A percentile compares a stretch with the other conserved stretches of the same genome.
Evolutionary conservation across 2,888 invertebrate species (phyloP).

Genomic region (Myopa testacea): DNA sequence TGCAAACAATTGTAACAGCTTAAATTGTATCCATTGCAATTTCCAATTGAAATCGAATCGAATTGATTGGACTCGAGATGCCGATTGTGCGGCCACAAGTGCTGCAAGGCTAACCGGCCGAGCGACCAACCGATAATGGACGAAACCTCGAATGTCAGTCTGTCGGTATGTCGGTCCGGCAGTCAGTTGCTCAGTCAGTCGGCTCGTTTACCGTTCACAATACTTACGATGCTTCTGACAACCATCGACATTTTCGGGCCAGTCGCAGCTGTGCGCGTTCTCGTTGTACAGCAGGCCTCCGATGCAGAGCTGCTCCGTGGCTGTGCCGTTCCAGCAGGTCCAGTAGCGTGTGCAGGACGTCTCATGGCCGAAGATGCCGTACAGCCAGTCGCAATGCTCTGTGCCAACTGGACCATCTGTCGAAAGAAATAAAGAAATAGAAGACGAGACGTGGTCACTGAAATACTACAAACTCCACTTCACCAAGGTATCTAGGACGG

Average conservation of each 20-base stretch:
- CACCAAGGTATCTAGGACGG: not conserved
- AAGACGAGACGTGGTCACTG: not conserved
- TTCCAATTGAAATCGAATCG: constrained; percentile 26
- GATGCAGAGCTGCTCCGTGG: constrained; percentile 91
- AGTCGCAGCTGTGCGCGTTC: constrained; percentile 90
- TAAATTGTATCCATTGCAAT: not conserved
- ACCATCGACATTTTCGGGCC: constrained; percentile 93
- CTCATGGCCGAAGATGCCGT: constrained; percentile 94
- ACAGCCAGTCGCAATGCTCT: constrained; percentile 92
- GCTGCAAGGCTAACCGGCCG: not conserved
- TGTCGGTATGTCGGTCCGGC: not conserved
- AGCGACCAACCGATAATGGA: not conserved
- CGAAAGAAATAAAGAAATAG: constrained; percentile 26
- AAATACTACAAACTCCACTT: not conserved
- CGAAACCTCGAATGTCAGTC: not conserved
- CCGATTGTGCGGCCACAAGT: constrained; percentile 15
- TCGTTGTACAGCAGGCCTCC: constrained; percentile 92
- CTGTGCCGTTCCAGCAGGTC: constrained; percentile 96
- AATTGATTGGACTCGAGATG: constrained; percentile 7
- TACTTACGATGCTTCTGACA: constrained; percentile 93
- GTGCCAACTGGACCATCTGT: constrained; percentile 84
- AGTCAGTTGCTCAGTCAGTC: not conserved
- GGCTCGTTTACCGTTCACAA: constrained; percentile 23
- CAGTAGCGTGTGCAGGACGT: constrained; percentile 93
- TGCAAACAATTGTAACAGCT: constrained; percentile 27